Conservation (phyloP, 2,113 vertebrate species). For the Atherinomorus stipes region DNA sequence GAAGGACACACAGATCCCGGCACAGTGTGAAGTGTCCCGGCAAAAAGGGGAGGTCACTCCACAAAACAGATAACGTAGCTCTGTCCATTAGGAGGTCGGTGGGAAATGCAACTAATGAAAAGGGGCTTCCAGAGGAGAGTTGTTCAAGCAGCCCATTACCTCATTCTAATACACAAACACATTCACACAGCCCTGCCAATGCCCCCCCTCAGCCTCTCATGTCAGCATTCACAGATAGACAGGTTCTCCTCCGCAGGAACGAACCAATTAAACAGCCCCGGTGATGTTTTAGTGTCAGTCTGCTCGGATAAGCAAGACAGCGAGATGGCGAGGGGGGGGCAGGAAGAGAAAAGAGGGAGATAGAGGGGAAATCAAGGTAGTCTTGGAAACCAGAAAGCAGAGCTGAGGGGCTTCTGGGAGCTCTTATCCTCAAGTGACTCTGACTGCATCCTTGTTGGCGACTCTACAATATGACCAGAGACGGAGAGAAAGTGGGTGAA, state of each 20-base stretch:
- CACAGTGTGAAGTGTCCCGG: constrained; percentile 45
- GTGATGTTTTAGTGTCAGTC: constrained; percentile 61
- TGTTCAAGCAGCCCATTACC: constrained; percentile 66
- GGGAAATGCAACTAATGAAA: constrained; percentile 65
- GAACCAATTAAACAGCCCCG: constrained; percentile 73
- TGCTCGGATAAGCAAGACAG: constrained; percentile 58
- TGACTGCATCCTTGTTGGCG: constrained; percentile 10
- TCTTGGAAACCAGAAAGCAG: constrained; percentile 64
- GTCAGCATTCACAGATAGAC: constrained; percentile 57
- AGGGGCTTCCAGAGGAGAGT: constrained; percentile 50
- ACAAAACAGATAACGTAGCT: constrained; percentile 26
- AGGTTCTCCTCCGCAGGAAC: constrained; percentile 54
- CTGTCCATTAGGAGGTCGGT: constrained; percentile 68
- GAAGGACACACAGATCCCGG: constrained; percentile 4
- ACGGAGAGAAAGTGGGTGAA: background rate
- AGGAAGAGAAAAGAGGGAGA: background rate
- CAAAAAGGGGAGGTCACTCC: constrained; percentile 34
- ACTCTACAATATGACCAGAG: background rate
- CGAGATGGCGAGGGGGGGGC: background rate
- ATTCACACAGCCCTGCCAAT: background rate
- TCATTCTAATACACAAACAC: constrained; percentile 53
- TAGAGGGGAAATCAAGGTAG: constrained; percentile 50
- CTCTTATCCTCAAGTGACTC: constrained; percentile 29
- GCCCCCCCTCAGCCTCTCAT: constrained; percentile 43
- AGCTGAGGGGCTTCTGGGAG: constrained; percentile 34